phyloP scores from a whole-genome alignment of 2,113 vertebrate genomes.

The Lichenostomus cassidix region DNA sequence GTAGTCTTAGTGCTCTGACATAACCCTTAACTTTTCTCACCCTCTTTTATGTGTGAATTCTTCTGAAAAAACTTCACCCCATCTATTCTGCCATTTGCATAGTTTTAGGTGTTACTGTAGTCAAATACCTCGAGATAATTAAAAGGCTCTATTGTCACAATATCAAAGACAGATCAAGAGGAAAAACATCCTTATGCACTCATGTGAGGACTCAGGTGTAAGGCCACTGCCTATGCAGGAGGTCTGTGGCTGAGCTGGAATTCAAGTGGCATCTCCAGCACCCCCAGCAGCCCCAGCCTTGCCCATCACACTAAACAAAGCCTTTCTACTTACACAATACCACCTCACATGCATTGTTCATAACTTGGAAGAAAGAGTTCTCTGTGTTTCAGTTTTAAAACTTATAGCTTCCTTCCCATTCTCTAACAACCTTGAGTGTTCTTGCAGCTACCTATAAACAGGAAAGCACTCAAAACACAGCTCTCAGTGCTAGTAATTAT shows the following conservation, averaged over 20 bases:
- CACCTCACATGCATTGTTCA: rapidly evolving
- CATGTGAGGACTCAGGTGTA: no score
- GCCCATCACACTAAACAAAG: not conserved
- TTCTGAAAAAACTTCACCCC: not conserved
- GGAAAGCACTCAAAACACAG: not conserved
- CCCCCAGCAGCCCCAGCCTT: not conserved
- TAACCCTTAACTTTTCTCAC: not conserved
- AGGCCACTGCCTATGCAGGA: not conserved
- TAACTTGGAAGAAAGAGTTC: not conserved
- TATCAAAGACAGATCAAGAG: not conserved
- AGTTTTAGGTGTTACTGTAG: not conserved
- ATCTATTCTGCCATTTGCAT: not conserved
- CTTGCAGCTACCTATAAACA: not conserved
- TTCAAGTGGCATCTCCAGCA: not conserved
- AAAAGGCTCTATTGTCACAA: not conserved
- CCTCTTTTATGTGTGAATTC: not conserved
- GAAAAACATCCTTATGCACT: not conserved
- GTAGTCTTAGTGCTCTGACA: not conserved
- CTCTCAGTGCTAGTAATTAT: not conserved
- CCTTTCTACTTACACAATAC: not conserved
- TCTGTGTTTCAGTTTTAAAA: not conserved
- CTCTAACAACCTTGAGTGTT: not conserved
- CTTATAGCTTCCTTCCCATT: not conserved
- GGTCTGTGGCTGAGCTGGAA: not conserved
- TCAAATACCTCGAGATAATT: not conserved